Conservation (phyloP, 2,888 invertebrate genomes). For the Scotopteryx bipunctaria region DNA sequence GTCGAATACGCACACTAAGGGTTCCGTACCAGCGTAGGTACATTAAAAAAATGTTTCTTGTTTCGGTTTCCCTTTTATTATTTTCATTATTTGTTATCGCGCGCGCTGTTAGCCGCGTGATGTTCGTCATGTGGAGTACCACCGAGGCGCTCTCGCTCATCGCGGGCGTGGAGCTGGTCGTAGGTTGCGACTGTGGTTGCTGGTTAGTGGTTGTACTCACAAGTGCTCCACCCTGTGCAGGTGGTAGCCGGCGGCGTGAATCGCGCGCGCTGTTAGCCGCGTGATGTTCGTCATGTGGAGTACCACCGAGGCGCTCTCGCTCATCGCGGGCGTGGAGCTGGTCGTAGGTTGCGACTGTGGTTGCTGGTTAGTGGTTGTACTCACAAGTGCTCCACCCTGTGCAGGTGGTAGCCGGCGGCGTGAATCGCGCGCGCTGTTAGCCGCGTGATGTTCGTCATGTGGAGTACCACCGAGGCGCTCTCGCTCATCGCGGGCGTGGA, state of each 20-base stretch:
- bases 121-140: too few species aligned
- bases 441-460: slow-evolving; percentile 68
- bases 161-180: too few species aligned
- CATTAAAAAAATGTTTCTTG: too few species aligned
- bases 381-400: slow-evolving; percentile 69
- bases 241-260: slow-evolving; percentile 66
- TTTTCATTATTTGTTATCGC: too few species aligned
- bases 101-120: too few species aligned
- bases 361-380: slow-evolving; percentile 39
- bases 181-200: too few species aligned
- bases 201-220: slow-evolving; percentile 52
- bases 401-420: slow-evolving; percentile 64
- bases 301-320: slow-evolving; percentile 57
- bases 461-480: slow-evolving; percentile 60
- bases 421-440: slow-evolving; percentile 64
- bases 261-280: slow-evolving; percentile 59
- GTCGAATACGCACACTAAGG: not conserved
- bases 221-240: slow-evolving; percentile 67
- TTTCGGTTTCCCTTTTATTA: too few species aligned
- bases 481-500: slow-evolving; percentile 46
- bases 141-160: too few species aligned
- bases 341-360: too few species aligned
- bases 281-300: slow-evolving; percentile 71
- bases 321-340: slow-evolving; percentile 39
- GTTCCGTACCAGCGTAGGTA: too few species aligned